Evolutionary conservation across 2,888 invertebrate genomes (phyloP).

Genomic region (Dioctria rufipes): DNA sequence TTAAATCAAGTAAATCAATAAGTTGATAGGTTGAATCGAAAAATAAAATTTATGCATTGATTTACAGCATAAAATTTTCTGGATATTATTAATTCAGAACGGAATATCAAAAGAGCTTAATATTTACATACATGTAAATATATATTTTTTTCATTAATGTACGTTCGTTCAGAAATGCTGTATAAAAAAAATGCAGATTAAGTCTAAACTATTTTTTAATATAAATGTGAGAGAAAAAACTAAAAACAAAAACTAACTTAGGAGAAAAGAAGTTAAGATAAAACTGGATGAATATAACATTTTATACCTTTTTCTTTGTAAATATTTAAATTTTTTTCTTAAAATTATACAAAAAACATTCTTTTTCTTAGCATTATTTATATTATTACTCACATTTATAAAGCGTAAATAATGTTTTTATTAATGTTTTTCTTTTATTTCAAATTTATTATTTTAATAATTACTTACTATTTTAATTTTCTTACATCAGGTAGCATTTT

Average conservation of each 20-base stretch:
- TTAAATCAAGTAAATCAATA: no score
- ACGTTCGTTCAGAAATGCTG: no score
- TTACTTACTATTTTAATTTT: constrained; percentile 30
- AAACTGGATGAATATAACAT: not conserved
- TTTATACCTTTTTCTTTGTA: not conserved
- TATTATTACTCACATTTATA: constrained; percentile 45
- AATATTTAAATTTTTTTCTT: constrained; percentile 14
- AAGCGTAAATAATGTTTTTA: constrained; percentile 42
- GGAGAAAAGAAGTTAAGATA: not conserved
- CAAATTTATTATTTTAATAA: constrained; percentile 8
- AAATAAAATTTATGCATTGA: no score
- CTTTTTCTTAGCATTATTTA: constrained; percentile 32
- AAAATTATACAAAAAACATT: constrained; percentile 36
- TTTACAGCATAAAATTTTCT: no score
- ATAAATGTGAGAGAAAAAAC: not conserved
- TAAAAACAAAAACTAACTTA: not conserved
- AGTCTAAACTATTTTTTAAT: not conserved
- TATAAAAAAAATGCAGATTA: no score
- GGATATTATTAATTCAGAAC: no score
- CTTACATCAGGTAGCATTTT: constrained; percentile 52
- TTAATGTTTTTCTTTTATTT: constrained; percentile 15
- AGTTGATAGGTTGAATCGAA: no score
- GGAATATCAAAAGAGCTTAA: no score
- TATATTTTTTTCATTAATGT: no score
- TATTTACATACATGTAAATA: no score